Base-by-base conservation (phyloP, 2,113 vertebrate genomes). In the Alligator mississippiensis region DNA sequence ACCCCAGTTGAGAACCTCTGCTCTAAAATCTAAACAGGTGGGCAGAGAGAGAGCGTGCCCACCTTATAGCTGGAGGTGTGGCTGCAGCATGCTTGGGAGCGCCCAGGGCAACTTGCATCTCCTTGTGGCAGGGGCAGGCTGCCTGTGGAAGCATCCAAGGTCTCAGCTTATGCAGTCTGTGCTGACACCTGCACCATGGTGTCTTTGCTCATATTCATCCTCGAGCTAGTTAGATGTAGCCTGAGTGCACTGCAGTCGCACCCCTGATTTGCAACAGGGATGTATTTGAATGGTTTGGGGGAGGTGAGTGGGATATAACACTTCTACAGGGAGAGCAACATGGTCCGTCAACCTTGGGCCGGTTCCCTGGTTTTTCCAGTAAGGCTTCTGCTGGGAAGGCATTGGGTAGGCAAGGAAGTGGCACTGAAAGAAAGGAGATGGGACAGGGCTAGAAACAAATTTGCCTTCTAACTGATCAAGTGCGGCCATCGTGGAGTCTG, bases 61-160 rank as follows among this genome's bases (percentile, higher is more conserved):
- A 2, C 6, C 38, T 38, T 38, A 38, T 38, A 38, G 0, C 30
- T 0, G 17, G 24, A 0, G 5, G 18, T 10, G 63, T n/a, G n/a
- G 16, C 74, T 4, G 18, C 0, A 1, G 84, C 61, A 24, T 24
- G 5, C 38, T 38, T 38, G 38, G 38, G 38, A 38, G 38, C 7
- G 38, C 38, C 38, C 38, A 38, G 6, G 38, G 38, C 38, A 38
- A 38, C 38, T 38, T 38, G 6, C 38, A 38, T 38, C 38, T 38
- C 38, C 38, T 7, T 9, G 11, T 55, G 47, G 30, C 54, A 28
- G 3, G 16, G 24, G 17, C 8, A 38, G 38, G 54, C 2, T 6
- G 59, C 19, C 34, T 3, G 16, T 11, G 4, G 4, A 4, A 76
- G 76, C 55, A 18, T 75, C n/a, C 17, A 55, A 5, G 55, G 24